These are phyloP conservation scores for Zelostemma sp. DNA, from an alignment of 1,140 invertebrate genomes.

Conservation along the genomic window DNA sequence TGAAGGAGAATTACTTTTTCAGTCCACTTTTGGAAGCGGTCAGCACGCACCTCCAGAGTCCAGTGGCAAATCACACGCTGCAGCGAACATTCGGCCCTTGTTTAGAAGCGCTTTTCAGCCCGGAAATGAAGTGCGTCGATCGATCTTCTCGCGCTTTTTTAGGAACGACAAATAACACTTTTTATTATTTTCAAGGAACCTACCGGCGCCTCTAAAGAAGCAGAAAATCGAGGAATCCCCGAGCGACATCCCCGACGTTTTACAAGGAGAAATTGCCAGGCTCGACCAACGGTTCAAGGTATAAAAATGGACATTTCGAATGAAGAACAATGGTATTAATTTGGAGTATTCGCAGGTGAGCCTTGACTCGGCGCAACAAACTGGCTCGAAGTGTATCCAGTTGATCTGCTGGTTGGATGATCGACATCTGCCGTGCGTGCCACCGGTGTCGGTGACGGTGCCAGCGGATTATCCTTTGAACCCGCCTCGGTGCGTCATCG, in stretches of 20 bases:
- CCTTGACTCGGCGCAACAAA: constrained; percentile 80
- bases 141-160: too few species aligned
- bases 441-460: constrained; percentile 86
- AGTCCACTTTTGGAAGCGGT: constrained; percentile 89
- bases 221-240: constrained; percentile 76
- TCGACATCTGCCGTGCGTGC: constrained; percentile 89
- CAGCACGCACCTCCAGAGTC: constrained; percentile 83
- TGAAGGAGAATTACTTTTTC: constrained; percentile 81
- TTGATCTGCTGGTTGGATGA: constrained; percentile 88
- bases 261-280: constrained; percentile 93
- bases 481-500: constrained; percentile 78
- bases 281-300: constrained; percentile 92
- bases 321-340: too few species aligned
- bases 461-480: constrained; percentile 84
- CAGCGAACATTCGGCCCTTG: constrained; percentile 92
- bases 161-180: too few species aligned
- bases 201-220: constrained; percentile 79
- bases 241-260: constrained; percentile 86
- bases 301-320: too few species aligned
- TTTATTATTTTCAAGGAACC: constrained; percentile 69
- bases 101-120: constrained; percentile 87
- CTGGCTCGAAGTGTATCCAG: constrained; percentile 78
- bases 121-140: constrained; percentile 85
- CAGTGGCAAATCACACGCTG: constrained; percentile 90
- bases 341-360: too few species aligned